These are phyloP conservation scores for Synanthedon andrenaeformis DNA, from an alignment of 2,888 invertebrate species.

Conservation along the genomic window DNA sequence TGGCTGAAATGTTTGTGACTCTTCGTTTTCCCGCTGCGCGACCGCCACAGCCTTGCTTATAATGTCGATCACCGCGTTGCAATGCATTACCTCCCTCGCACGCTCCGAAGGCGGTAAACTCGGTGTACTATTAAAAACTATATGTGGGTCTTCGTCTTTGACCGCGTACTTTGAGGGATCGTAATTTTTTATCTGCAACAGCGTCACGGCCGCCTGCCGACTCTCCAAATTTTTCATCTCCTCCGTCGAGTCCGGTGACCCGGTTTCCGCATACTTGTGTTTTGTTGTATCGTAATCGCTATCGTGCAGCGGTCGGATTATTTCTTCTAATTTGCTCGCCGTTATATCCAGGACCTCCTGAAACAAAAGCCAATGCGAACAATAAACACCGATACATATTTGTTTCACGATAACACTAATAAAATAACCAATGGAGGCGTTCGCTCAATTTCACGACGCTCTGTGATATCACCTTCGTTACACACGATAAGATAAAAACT, in stretches of 20 bases:
- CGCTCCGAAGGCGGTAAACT: constrained; percentile 68
- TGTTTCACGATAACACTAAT: constrained; percentile 46
- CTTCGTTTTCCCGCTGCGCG: constrained; percentile 62
- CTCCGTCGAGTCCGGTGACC: constrained; percentile 64
- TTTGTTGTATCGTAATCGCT: constrained; percentile 43
- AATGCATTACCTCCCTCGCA: constrained; percentile 65
- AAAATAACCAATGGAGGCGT: constrained; percentile 53
- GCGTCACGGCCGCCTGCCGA: constrained; percentile 63
- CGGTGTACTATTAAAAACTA: constrained; percentile 71
- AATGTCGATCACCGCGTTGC: constrained; percentile 65
- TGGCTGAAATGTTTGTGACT: constrained; percentile 44
- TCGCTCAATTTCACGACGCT: constrained; percentile 36
- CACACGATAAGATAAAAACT: constrained; percentile 56
- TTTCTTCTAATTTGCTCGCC: constrained; percentile 69
- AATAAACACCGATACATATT: constrained; percentile 26
- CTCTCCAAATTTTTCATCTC: constrained; percentile 67
- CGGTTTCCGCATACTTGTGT: constrained; percentile 53
- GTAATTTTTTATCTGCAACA: constrained; percentile 65
- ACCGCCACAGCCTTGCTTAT: constrained; percentile 66
- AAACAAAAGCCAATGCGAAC: constrained; percentile 45
- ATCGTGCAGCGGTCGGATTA: constrained; percentile 61
- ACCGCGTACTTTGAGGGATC: constrained; percentile 60
- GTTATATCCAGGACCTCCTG: constrained; percentile 72
- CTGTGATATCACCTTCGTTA: constrained; percentile 46
- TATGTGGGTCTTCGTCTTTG: constrained; percentile 65